A percentile compares a stretch with the other conserved stretches of the same genome.
These are phyloP conservation scores for Spodoptera picta DNA, from an alignment of 2,888 invertebrate genomes.

Conservation along the genomic window DNA sequence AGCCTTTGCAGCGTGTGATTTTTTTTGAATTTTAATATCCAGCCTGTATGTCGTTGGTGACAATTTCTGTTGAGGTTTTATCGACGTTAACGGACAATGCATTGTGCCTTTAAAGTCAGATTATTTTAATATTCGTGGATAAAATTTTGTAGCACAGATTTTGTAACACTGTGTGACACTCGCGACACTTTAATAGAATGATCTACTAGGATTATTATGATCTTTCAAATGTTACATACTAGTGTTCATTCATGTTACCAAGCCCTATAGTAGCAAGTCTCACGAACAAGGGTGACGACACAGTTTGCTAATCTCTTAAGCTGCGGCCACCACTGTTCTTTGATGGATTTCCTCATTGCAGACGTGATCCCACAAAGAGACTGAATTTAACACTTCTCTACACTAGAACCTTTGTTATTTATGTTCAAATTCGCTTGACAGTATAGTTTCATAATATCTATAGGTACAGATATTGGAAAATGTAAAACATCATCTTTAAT, in stretches of 20 bases:
- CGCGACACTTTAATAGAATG: too few relatives aligned
- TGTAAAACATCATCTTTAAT: too few relatives aligned
- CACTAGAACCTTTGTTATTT: constrained; percentile 26
- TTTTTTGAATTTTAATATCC: constrained; percentile 43
- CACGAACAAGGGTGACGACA: constrained; percentile 40
- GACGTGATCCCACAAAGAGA: constrained; percentile 45
- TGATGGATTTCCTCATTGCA: constrained; percentile 49
- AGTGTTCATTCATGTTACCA: constrained; percentile 23
- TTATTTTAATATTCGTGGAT: constrained; percentile 21
- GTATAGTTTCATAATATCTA: not conserved
- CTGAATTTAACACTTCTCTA: constrained; percentile 30
- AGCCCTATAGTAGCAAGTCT: constrained; percentile 6
- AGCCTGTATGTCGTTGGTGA: constrained; percentile 10
- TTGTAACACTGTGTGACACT: not conserved
- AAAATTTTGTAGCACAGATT: constrained; percentile 18
- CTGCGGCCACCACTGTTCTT: constrained; percentile 37
- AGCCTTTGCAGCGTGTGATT: constrained; percentile 14
- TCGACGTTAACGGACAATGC: constrained; percentile 22
- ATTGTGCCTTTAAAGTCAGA: constrained; percentile 23
- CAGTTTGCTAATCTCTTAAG: constrained; percentile 50
- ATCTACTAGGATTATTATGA: too few relatives aligned
- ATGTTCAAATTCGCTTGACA: constrained; percentile 25
- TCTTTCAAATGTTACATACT: constrained; percentile 3
- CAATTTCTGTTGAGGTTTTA: constrained; percentile 30
- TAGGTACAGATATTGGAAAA: too few relatives aligned